Conservation (phyloP, 2,113 vertebrate genomes). For the Heterochromis multidens region DNA sequence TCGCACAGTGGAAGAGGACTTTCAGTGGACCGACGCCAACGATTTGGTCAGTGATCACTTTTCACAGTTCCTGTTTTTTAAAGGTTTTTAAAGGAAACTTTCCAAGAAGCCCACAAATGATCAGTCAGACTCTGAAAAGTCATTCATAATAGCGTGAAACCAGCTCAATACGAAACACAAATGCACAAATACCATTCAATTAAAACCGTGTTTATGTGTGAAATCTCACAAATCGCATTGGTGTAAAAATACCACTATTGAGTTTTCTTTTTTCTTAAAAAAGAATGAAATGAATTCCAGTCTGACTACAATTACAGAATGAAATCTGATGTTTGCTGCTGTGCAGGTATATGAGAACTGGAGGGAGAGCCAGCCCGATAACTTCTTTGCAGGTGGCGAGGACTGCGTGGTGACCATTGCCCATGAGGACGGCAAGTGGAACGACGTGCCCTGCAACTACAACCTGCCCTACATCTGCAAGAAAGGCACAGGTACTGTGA, state of each 20-base stretch:
- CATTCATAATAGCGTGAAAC: not conserved
- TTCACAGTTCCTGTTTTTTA: not conserved
- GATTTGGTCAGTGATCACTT: constrained; percentile 79
- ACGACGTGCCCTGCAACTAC: constrained; percentile 98
- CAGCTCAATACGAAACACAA: not conserved
- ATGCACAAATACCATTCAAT: not conserved
- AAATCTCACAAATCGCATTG: not conserved
- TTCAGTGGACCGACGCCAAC: constrained; percentile 92
- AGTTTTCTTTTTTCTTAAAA: not conserved
- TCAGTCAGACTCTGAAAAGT: not conserved
- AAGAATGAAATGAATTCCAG: not conserved
- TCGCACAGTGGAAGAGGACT: constrained; percentile 93
- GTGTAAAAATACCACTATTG: not conserved
- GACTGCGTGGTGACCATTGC: constrained; percentile 96
- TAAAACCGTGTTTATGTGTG: not conserved
- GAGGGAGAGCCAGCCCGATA: constrained; percentile 94
- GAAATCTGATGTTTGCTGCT: not conserved
- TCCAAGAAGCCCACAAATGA: too few relatives aligned
- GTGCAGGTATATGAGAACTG: constrained; percentile 94
- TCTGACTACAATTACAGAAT: not conserved
- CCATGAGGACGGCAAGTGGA: constrained; percentile 94
- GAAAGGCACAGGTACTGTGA: constrained; percentile 88
- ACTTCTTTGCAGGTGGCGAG: constrained; percentile 95
- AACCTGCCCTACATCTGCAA: constrained; percentile 98
- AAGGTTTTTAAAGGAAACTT: not conserved